Conservation (phyloP, 2,797 vertebrate genomes). For the Rhynchonycteris naso region DNA sequence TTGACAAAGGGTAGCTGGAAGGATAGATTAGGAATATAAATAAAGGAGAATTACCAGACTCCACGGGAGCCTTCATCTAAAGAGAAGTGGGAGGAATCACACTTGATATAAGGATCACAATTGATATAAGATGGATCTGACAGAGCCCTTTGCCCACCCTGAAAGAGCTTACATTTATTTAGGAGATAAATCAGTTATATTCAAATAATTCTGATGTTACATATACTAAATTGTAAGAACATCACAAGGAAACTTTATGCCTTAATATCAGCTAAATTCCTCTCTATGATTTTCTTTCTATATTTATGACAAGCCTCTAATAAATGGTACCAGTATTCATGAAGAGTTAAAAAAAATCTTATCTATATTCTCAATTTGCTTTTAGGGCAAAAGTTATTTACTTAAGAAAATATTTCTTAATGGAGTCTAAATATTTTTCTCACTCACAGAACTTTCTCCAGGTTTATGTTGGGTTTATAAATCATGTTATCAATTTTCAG, state of each 20-base stretch:
- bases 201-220: neutral
- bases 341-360: neutral
- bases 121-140: neutral
- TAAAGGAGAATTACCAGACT: neutral
- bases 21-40: neutral
- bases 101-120: too few relatives aligned
- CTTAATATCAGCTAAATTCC: neutral
- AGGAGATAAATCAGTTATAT: neutral
- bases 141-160: neutral
- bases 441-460: neutral
- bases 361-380: neutral
- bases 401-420: neutral
- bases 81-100: neutral
- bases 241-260: neutral
- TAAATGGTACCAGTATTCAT: neutral
- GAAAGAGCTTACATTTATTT: neutral
- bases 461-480: neutral
- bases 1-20: neutral
- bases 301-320: neutral
- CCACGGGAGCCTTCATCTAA: neutral
- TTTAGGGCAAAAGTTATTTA: slow-evolving; percentile 6
- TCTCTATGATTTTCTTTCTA: neutral
- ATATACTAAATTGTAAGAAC: neutral
- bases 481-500: neutral
- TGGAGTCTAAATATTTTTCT: neutral